A percentile compares a stretch with the other conserved stretches of the same genome.
Conservation (phyloP, 2,113 vertebrate species). For the Argyrosomus japonicus region DNA sequence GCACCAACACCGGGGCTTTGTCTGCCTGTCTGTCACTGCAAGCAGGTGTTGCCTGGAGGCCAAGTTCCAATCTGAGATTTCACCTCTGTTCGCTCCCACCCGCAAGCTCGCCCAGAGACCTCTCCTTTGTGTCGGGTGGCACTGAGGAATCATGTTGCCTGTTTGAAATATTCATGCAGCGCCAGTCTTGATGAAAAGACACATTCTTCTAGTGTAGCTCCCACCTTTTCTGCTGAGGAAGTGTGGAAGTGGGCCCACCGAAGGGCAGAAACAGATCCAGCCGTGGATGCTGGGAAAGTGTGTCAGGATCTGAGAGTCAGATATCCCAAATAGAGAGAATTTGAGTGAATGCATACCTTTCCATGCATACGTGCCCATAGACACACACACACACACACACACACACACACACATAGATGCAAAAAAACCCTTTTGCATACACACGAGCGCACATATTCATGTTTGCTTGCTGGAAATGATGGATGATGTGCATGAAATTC, state of each 20-base stretch:
- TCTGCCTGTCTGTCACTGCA: slow-evolving; percentile 57
- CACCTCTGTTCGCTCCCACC: slow-evolving; percentile 41
- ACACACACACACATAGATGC: not conserved
- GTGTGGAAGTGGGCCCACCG: slow-evolving; percentile 49
- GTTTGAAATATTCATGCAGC: slow-evolving; percentile 70
- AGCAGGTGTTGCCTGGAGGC: slow-evolving; percentile 68
- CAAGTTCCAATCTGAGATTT: slow-evolving; percentile 57
- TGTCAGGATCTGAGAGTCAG: slow-evolving; percentile 55
- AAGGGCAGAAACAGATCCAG: slow-evolving; percentile 69
- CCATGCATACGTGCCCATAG: slow-evolving; percentile 15
- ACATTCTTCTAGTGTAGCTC: slow-evolving; percentile 62
- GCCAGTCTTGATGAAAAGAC: slow-evolving; percentile 70
- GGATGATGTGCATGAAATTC: slow-evolving; percentile 75
- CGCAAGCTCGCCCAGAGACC: slow-evolving; percentile 49
- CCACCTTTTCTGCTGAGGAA: slow-evolving; percentile 69
- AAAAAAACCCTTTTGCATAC: slow-evolving; percentile 9
- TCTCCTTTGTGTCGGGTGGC: slow-evolving; percentile 67
- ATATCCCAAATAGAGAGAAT: slow-evolving; percentile 52
- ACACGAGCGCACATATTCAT: slow-evolving; percentile 42
- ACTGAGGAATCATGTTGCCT: slow-evolving; percentile 67
- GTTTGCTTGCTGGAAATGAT: slow-evolving; percentile 71
- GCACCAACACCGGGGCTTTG: slow-evolving; percentile 40
- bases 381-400: not conserved
- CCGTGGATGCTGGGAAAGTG: slow-evolving; percentile 58
- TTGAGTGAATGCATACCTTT: slow-evolving; percentile 48